phyloP scores from a whole-genome alignment of 2,797 vertebrate genomes.

The Tachyglossus aculeatus region DNA sequence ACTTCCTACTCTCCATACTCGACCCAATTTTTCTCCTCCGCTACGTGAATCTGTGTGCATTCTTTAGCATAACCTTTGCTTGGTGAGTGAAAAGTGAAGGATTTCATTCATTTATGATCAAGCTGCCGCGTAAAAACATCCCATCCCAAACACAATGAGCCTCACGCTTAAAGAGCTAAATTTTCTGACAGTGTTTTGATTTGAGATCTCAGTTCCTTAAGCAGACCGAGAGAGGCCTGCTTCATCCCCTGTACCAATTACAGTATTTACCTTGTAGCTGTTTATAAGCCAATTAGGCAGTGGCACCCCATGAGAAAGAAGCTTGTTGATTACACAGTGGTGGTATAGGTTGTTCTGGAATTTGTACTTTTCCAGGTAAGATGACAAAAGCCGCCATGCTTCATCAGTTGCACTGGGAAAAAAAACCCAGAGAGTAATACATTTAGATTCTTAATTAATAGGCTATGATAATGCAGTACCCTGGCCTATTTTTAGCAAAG shows the following conservation, averaged over 20 bases:
- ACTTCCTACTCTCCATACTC: too few relatives aligned
- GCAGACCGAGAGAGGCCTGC: neutral
- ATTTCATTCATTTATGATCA: too few relatives aligned
- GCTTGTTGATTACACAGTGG: conserved; percentile 89
- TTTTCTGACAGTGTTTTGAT: neutral
- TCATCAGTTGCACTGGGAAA: conserved; percentile 88
- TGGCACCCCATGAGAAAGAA: conserved; percentile 87
- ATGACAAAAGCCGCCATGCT: conserved; percentile 89
- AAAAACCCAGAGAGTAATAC: neutral
- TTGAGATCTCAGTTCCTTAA: neutral
- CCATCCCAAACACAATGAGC: too few relatives aligned
- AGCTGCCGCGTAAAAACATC: too few relatives aligned
- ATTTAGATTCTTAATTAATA: neutral
- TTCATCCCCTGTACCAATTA: neutral
- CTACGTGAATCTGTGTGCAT: too few relatives aligned
- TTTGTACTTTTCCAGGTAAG: conserved; percentile 84
- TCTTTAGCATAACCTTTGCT: too few relatives aligned
- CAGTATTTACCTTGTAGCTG: conserved; percentile 86
- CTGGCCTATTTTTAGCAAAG: neutral
- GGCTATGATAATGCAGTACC: neutral
- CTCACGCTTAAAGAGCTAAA: too few relatives aligned
- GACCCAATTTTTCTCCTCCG: too few relatives aligned
- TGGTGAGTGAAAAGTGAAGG: too few relatives aligned
- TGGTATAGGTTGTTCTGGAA: conserved; percentile 85
- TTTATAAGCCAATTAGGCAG: conserved; percentile 92